Base-by-base conservation (phyloP, 2,888 invertebrate genomes). In the Seira ritae region DNA sequence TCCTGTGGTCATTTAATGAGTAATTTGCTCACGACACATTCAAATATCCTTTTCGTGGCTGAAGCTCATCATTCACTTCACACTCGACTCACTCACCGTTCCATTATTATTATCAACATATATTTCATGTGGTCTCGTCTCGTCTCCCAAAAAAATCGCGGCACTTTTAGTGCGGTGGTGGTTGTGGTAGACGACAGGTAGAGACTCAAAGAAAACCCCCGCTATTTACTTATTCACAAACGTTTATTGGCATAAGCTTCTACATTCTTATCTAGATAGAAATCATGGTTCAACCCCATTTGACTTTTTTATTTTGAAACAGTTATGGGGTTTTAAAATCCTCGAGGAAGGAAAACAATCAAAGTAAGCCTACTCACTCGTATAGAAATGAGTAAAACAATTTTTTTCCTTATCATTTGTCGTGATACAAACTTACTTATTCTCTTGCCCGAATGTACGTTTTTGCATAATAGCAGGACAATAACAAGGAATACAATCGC, bases 1-100 rank as follows among this genome's bases (percentile, higher is more conserved):
- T 73, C 80, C 80, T 73, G 80, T 68, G 80, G 80, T 80, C 80
- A 80, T 80, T 80, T 80, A 80, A 80, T 80, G 80, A 80, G 73
- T 80, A 80, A 80, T 80, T 80, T 80, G 80, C 80, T 80, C 80
- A 80, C 80, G 80, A 80, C 80, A 80, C 46, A 69, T 77, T 76
- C 50, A 50, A 50, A 50, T 50, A 46, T 55, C 80, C 46, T 72
- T 42, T 79, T 71, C 72, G 79, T 79, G 79, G 72, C 72, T 79
- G 46, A 22, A 72, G 71, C 79, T 72, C 79, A 79, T 79, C 72
- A 79, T 66, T 72, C 50, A 50, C 15, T 50, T 50, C 50, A 50
- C 50, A 50, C 50, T 50, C 50, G 50, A 15, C 50, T 50, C 79
- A 78, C 65, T 23, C 10, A 3, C 20, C 50, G 67, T 10, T 10